Conservation (phyloP, 2,797 vertebrate genomes). For the Emydoidea blandingii region DNA sequence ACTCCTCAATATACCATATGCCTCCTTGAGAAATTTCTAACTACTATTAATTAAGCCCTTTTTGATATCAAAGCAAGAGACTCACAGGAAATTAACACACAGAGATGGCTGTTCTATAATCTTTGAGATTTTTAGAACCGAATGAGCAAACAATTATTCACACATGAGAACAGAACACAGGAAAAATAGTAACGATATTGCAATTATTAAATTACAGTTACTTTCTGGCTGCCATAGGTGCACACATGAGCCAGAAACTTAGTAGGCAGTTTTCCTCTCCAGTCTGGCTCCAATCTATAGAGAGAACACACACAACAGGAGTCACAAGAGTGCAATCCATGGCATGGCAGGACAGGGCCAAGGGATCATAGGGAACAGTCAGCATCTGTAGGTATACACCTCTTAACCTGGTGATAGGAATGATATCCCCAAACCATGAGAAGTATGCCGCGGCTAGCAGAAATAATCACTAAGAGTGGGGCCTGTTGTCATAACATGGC, state of each 20-base stretch:
- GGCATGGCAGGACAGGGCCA: neutral
- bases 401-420: neutral
- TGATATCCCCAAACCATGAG: neutral
- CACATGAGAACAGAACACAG: neutral
- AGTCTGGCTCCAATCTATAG: neutral
- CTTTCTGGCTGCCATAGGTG: neutral
- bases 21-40: neutral
- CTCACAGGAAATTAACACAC: neutral
- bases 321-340: neutral
- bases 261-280: neutral
- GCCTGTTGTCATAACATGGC: neutral
- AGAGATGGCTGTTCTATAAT: neutral
- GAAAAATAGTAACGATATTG: neutral
- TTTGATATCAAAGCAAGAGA: neutral
- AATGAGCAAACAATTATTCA: neutral
- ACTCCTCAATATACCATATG: neutral
- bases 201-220: neutral
- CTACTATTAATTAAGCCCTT: neutral
- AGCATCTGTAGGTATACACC: neutral
- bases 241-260: neutral
- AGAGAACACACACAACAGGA: neutral
- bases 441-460: neutral
- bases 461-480: neutral
- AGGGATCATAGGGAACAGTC: fast-evolving
- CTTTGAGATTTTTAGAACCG: neutral